Base-by-base conservation (phyloP, 2,888 invertebrate species). In the Fissipunctia ypsillon region DNA sequence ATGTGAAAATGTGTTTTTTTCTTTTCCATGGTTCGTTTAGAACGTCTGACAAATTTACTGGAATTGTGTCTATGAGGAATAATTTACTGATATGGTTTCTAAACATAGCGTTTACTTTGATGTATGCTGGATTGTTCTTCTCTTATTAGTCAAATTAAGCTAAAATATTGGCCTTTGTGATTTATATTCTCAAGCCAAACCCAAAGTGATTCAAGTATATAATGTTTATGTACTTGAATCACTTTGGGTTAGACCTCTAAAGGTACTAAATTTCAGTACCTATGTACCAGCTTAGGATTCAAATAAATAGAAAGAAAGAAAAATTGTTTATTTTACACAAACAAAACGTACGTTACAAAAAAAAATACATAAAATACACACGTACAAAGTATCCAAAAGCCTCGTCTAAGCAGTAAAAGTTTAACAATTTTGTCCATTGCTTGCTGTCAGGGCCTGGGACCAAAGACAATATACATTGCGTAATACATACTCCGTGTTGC, bases 1-100 rank as follows among this genome's bases (percentile, higher is more conserved):
- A 75, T 70, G 74, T 78, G 73, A 78, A 76, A 81, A 77, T 57
- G 7, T 68, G 28, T 68, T 73, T 73, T 69, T 63, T 59, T 50
- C 64, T 68, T 45, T 41, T 28, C 35, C 22, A 60, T 45, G 69
- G 56, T 64, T 78, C 78, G 64, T 78, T 82, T 50, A 35, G 25
- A 56, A 19, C 35, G 12, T 72, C 60, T 71, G 78, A 80, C 43
- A 64, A 80, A 76, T 72, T 81, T 57, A 66, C 56, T 77, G 68
- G 77, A 76, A 68, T 81, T 59, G 38, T 31, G 48, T 63, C 19
- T 61, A 35, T 41, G 1, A 35, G 35, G 57, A 68, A 80, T 66
- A 73, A 66, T 61, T 77, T 50, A 79, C 43, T 66, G 72, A 25
- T 31, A 16, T 28, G 64, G n/a, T 59, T 57, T 38, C 6, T 28